Conservation (phyloP, 1,140 invertebrate species). For the Bombus confusus region DNA sequence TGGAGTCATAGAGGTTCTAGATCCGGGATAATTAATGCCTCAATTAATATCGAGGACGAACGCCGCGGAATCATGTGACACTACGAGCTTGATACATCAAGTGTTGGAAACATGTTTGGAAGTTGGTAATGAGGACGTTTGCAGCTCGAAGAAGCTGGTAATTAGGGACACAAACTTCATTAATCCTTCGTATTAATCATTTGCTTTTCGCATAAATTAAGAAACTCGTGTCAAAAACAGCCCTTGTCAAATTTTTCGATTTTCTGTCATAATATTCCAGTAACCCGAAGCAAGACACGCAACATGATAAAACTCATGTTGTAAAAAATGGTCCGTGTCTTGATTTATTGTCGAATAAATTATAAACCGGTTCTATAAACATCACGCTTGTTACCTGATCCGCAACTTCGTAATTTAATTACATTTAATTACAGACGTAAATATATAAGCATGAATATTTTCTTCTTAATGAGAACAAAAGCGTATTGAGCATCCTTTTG, state of each 20-base stretch:
- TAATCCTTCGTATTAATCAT: neutral
- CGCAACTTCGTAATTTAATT: neutral
- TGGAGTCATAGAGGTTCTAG: neutral
- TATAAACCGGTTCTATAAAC: no score
- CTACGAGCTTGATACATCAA: neutral
- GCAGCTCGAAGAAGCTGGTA: neutral
- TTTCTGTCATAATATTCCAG: neutral
- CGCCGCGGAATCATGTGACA: neutral
- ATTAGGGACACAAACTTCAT: neutral
- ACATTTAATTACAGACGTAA: neutral
- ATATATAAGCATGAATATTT: neutral
- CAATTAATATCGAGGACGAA: neutral
- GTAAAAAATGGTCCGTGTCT: no score
- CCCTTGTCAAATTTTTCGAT: neutral
- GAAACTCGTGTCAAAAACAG: neutral
- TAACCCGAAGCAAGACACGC: no score
- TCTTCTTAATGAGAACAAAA: neutral
- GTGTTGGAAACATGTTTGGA: neutral
- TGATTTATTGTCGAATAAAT: no score
- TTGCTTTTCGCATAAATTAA: neutral
- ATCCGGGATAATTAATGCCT: conserved; percentile 1
- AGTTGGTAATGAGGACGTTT: neutral
- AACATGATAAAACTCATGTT: no score
- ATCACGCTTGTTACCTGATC: neutral
- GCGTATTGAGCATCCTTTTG: no score